Conservation (phyloP, 2,888 invertebrate species). For the Peribatodes rhomboidaria region DNA sequence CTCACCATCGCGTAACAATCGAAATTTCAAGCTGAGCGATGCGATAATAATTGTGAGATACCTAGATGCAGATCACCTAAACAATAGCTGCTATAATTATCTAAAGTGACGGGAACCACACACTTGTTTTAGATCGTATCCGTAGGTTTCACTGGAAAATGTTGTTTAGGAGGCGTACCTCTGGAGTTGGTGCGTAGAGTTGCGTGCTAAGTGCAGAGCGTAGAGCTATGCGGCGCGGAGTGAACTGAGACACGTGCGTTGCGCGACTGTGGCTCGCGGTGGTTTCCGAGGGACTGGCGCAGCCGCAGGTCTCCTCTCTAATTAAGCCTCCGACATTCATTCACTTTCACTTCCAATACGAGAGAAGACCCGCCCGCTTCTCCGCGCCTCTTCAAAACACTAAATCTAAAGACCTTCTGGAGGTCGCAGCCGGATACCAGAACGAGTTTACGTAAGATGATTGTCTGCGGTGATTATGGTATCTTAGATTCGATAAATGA, state of each 20-base stretch:
- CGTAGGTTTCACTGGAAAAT: conserved; percentile 40
- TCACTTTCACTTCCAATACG: conserved; percentile 86
- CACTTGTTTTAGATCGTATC: conserved; percentile 36
- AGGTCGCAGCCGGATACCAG: conserved; percentile 81
- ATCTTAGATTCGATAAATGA: conserved; percentile 41
- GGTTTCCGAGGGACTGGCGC: conserved; percentile 81
- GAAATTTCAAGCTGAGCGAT: conserved; percentile 20
- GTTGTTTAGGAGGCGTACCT: conserved; percentile 66
- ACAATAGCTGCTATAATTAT: conserved; percentile 34
- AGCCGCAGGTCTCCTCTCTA: conserved; percentile 82
- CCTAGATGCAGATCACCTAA: conserved; percentile 28
- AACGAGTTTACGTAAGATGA: conserved; percentile 65
- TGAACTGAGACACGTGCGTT: conserved; percentile 58
- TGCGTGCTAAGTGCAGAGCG: conserved; percentile 42
- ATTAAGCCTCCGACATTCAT: conserved; percentile 86
- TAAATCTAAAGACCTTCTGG: conserved; percentile 79
- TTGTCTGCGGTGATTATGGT: conserved; percentile 44
- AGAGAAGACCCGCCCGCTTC: conserved; percentile 77
- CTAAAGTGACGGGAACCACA: conserved; percentile 38
- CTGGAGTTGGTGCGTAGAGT: conserved; percentile 57
- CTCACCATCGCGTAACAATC: conserved; percentile 10
- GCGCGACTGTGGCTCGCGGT: conserved; percentile 75
- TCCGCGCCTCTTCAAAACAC: conserved; percentile 70
- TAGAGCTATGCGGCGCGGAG: conserved; percentile 49
- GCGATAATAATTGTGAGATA: conserved; percentile 27